Percentiles rank a stretch among this genome's conserved stretches.
These are phyloP conservation scores for Camelus bactrianus DNA, from an alignment of 2,113 vertebrate genomes.

Conservation along the genomic window DNA sequence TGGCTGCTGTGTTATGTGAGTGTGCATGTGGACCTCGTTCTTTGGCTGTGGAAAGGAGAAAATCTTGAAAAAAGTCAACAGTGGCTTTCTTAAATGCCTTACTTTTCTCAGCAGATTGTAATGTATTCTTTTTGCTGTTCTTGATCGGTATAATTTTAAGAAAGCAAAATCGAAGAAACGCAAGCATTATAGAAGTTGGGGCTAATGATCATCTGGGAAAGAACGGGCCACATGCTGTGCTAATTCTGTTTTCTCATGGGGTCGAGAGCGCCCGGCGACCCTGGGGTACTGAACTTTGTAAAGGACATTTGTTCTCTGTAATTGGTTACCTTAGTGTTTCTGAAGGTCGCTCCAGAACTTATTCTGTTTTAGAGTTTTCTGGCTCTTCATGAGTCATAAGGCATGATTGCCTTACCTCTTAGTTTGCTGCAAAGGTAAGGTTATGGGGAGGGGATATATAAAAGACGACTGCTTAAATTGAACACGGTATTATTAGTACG, in stretches of 20 bases:
- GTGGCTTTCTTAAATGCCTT: not conserved
- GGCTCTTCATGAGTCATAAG: not conserved
- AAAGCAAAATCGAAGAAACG: conserved; percentile 46
- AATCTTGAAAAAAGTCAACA: conserved; percentile 38
- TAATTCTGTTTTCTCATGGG: not conserved
- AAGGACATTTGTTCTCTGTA: conserved; percentile 24
- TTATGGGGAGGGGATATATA: not conserved
- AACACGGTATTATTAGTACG: not conserved
- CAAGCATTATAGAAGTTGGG: not conserved
- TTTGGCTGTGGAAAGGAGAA: conserved; percentile 1
- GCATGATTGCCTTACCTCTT: conserved; percentile 26
- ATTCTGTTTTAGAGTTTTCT: conserved; percentile 37
- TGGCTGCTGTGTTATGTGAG: conserved; percentile 99
- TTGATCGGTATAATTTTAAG: not conserved
- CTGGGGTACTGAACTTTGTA: not conserved
- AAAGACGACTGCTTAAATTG: not conserved
- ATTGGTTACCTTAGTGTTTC: not conserved
- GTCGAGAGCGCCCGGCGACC: not conserved
- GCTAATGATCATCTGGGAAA: not conserved
- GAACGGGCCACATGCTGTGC: not conserved
- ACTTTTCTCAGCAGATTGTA: not conserved
- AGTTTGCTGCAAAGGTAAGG: not conserved
- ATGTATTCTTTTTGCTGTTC: conserved; percentile 6
- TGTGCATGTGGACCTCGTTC: conserved; percentile 52
- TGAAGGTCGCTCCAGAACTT: conserved; percentile 28